Evolutionary conservation across 1,140 invertebrate species (phyloP).

Genomic region (Penaeus vannamei): DNA sequence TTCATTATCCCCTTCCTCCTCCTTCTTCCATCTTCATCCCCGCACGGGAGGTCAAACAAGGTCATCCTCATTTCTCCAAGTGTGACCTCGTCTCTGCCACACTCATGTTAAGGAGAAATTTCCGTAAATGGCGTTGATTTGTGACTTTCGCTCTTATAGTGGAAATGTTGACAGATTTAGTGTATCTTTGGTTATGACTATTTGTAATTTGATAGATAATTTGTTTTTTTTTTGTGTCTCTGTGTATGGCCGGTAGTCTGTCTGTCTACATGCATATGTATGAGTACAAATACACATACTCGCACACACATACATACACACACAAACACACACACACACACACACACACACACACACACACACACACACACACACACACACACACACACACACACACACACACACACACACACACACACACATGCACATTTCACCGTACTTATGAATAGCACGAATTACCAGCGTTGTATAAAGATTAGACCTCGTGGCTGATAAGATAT

Average conservation of each 20-base stretch:
- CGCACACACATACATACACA: no score
- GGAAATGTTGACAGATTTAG: background rate
- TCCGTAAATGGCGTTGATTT: background rate
- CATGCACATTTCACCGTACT: no score
- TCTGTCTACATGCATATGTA: no score
- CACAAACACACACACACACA: background rate
- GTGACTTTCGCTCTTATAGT: background rate
- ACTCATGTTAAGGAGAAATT: background rate
- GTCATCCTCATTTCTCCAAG: background rate
- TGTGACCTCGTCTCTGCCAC: background rate
- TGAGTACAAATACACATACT: no score
- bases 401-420: background rate
- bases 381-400: background rate
- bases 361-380: background rate
- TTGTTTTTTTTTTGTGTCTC: background rate
- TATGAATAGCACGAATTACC: no score
- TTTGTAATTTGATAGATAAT: background rate
- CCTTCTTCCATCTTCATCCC: background rate
- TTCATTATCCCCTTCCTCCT: no score
- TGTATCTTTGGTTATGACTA: background rate
- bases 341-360: background rate
- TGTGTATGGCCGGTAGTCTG: no score
- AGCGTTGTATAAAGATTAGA: no score
- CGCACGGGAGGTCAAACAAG: background rate
- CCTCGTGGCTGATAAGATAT: no score